A percentile compares a stretch with the other conserved stretches of the same genome.
These are phyloP conservation scores for Hemiprocne comata DNA, from an alignment of 2,113 vertebrate genomes.

Conservation along the genomic window DNA sequence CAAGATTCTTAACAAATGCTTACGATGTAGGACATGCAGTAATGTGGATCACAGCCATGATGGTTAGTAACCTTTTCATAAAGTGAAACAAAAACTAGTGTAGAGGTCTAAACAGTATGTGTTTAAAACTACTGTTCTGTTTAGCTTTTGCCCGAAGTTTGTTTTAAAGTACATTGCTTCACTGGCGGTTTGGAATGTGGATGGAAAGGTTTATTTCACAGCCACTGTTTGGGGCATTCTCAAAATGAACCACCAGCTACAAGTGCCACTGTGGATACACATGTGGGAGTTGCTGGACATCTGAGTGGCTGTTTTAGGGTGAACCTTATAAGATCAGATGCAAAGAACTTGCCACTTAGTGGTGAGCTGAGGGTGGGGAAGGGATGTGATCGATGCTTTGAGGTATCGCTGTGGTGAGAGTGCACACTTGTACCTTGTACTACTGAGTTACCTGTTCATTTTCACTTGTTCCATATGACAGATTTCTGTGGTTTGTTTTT, in stretches of 20 bases:
- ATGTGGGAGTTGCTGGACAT: not conserved
- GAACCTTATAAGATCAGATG: not conserved
- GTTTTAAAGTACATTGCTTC: not conserved
- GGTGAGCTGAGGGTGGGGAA: not conserved
- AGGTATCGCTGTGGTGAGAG: not conserved
- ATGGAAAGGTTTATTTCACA: not conserved
- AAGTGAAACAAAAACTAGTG: not conserved
- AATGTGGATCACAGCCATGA: slow-evolving; percentile 95
- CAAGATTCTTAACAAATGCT: slow-evolving; percentile 90
- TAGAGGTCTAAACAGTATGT: not conserved
- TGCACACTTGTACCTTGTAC: not conserved
- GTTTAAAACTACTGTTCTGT: not conserved
- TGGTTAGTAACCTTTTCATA: slow-evolving; percentile 80
- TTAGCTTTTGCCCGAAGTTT: not conserved
- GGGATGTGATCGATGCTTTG: not conserved
- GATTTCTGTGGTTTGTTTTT: not conserved
- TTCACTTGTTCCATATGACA: not conserved
- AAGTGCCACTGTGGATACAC: not conserved
- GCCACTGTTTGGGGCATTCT: not conserved
- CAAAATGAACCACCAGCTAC: not conserved
- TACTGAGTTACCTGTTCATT: not conserved
- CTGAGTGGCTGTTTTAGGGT: not conserved
- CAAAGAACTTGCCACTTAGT: not conserved
- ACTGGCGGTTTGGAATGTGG: not conserved
- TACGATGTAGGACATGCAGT: slow-evolving; percentile 96